Evolutionary conservation across 2,888 invertebrate species (phyloP), one percentile per base, ranked within the genome.

Genomic region (Spicauda simplicius): DNA sequence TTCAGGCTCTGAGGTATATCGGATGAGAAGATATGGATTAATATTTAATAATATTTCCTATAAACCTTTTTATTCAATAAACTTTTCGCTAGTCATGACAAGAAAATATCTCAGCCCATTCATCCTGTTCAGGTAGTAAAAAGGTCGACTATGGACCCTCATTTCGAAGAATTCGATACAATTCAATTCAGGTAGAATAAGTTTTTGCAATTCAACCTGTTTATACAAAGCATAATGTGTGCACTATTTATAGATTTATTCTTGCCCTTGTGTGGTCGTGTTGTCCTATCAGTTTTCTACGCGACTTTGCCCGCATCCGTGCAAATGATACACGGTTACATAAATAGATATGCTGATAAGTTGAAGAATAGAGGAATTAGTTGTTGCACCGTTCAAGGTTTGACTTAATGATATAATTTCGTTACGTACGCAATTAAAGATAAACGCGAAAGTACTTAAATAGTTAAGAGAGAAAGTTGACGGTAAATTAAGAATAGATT

Each of bases 251-350:
- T 45, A 45, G 45, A 45, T 8, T 7, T 45, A n/a, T 45, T 45
- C 45, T 45, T 45, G 45, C n/a, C 45, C 45, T 45, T 45, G 45
- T 45, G 45, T 45, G 45, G 45, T 45, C n/a, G 45, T n/a, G n/a
- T 5, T 45, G 45, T 45, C 2, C 45, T 45, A 45, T 45, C 45
- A 45, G 45, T 45, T 45, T 45, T 14, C 45, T 45, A 45, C 45
- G n/a, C 45, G 41, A 7, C n/a, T 45, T 45, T 45, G 45, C 45
- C 45, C 45, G 45, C 45, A 45, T 45, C 52, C 18, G 45, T 45
- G 45, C 45, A n/a, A n/a, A 45, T 45, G n/a, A 45, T n/a, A 45
- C 45, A 12, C 37, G 37, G 8, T 45, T 45, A 45, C 45, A n/a
- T 45, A 45, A 45, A 45, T 45, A n/a, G 45, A 45, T 45, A 41